These are phyloP conservation scores for Dryomyza anilis DNA, from an alignment of 2,888 invertebrate genomes.

Conservation along the genomic window DNA sequence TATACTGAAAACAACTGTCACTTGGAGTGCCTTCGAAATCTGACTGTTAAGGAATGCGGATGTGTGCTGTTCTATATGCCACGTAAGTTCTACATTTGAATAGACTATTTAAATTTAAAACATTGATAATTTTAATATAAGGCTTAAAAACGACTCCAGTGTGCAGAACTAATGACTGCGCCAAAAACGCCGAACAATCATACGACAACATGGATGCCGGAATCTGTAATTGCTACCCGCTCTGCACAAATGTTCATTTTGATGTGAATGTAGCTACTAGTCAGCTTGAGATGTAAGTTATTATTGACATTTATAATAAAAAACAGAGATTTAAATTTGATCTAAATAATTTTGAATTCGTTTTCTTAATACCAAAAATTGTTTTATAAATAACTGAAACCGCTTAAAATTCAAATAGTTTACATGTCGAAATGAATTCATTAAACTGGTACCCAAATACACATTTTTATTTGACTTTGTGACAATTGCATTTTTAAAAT, in stretches of 20 bases:
- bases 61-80: slow-evolving; percentile 9
- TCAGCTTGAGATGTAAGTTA: too few species aligned
- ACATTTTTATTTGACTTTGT: too few species aligned
- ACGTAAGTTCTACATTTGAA: slow-evolving; percentile 3
- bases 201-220: slow-evolving; percentile 10
- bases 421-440: too few species aligned
- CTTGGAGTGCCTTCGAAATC: slow-evolving; percentile 2
- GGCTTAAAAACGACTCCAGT: slow-evolving; percentile 3
- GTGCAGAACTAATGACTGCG: background rate
- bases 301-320: too few species aligned
- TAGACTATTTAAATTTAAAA: too few species aligned
- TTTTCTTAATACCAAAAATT: too few species aligned
- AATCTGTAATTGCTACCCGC: slow-evolving; percentile 1
- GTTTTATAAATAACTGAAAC: too few species aligned
- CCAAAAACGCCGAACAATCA: background rate
- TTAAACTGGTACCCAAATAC: too few species aligned
- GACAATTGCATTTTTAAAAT: too few species aligned
- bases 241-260: background rate
- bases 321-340: too few species aligned
- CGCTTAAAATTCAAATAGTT: too few species aligned
- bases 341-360: too few species aligned
- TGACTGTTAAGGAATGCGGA: background rate
- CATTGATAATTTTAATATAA: background rate
- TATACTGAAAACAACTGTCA: slow-evolving; percentile 11
- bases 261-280: background rate